Evolutionary conservation across 2,113 vertebrate genomes (phyloP).

Genomic region (Silurus asotus): DNA sequence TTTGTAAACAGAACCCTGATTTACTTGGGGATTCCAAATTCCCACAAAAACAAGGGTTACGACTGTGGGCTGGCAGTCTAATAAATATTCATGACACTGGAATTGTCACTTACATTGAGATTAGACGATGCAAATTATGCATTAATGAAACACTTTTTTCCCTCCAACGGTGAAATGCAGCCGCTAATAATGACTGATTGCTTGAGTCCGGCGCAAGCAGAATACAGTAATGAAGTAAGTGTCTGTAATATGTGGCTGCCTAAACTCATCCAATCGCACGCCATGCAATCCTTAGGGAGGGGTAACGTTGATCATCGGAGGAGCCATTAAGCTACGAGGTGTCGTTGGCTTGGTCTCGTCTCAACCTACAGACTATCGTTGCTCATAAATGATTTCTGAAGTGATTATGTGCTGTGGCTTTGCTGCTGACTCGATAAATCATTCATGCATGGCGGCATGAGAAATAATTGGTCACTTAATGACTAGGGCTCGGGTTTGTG

Average conservation of each 20-base stretch:
- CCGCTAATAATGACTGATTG: constrained; percentile 37
- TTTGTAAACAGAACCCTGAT: constrained; percentile 57
- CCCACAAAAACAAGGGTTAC: constrained; percentile 59
- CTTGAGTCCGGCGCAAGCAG: constrained; percentile 24
- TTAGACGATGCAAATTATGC: constrained; percentile 62
- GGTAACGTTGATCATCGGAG: constrained; percentile 4
- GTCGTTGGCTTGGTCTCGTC: constrained; percentile 5
- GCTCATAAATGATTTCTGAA: constrained; percentile 25
- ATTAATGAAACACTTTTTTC: constrained; percentile 39
- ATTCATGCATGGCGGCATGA: neutral
- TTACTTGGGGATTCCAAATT: constrained; percentile 59
- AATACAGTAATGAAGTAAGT: constrained; percentile 32
- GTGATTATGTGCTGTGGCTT: neutral
- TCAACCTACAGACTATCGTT: constrained; percentile 21
- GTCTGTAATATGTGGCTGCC: constrained; percentile 29
- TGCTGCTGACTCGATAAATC: constrained; percentile 3
- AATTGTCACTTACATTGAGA: constrained; percentile 62
- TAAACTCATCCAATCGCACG: constrained; percentile 1
- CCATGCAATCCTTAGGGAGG: constrained; percentile 1
- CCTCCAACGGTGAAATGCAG: constrained; percentile 12
- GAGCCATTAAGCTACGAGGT: neutral
- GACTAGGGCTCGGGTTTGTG: neutral
- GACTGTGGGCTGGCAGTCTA: constrained; percentile 52
- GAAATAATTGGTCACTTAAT: constrained; percentile 26
- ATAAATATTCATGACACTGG: constrained; percentile 69